Evolutionary conservation across 2,113 vertebrate genomes (phyloP).

Genomic region (Coturnix japonica): DNA sequence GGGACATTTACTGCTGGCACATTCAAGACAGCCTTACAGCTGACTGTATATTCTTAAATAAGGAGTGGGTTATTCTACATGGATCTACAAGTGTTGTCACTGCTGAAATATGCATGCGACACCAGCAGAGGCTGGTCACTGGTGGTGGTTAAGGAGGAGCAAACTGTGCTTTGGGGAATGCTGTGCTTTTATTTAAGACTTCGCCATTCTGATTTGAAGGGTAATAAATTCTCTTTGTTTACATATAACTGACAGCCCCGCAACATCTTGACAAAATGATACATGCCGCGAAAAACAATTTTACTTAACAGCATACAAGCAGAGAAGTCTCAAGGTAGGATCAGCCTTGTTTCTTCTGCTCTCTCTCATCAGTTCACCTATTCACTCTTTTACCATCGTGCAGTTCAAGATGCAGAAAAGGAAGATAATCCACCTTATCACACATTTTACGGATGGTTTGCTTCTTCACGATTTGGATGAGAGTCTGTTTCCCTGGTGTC

Average conservation of each 20-base stretch:
- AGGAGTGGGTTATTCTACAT: not conserved
- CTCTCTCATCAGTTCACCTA: not conserved
- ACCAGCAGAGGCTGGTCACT: not conserved
- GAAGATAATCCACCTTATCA: not conserved
- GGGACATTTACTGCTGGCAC: not conserved
- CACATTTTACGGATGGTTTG: not conserved
- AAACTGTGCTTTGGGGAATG: not conserved
- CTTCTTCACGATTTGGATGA: not conserved
- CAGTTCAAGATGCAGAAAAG: not conserved
- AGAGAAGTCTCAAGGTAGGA: not conserved
- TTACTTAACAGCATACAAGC: not conserved
- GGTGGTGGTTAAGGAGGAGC: not conserved
- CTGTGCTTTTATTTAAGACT: not conserved
- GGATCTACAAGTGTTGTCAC: not conserved
- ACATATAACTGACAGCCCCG: not conserved
- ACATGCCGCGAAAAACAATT: not conserved
- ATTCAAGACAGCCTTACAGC: not conserved
- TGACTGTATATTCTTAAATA: not conserved
- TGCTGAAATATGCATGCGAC: constrained; percentile 26
- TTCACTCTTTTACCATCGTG: not conserved
- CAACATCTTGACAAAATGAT: not conserved
- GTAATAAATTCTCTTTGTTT: not conserved
- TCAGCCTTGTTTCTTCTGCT: not conserved
- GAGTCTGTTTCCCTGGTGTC: not conserved
- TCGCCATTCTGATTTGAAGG: not conserved